Base-by-base conservation (phyloP, 2,113 vertebrate species). In the Australoheros scitulus region DNA sequence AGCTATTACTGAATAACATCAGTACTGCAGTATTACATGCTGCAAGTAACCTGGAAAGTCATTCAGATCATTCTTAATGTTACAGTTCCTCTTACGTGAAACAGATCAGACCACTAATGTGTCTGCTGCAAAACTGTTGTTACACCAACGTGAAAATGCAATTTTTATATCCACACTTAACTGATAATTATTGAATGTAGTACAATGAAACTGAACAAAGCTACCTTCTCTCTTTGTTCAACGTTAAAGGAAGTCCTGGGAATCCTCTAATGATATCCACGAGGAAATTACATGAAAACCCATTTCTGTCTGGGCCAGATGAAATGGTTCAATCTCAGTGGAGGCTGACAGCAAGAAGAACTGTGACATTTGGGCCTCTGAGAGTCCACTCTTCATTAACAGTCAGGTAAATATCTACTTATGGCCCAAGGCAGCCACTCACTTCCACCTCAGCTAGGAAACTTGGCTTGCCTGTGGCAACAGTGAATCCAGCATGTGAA, bases 401-500 rank as follows among this genome's bases (percentile, higher is more conserved):
- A 83, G 61, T 80, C 80, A 79, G 72, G 81, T 85, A 87, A 89
- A 90, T 34, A 81, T 79, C 61, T 85, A 81, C 52, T 77, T 43
- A 22, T 80, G 41, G 79, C 86, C 77, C 79, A 76, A 74, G 83
- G 87, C 91, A 55, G 70, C 56, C 14, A 0, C 76, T 81, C 77
- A 22, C 85, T 68, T 79, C 17, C 72, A 65, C 83, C 50, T 61
- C 20, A 65, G 26, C 43, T 0, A 58, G 77, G 77, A 57, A 75
- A 61, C 50, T 7, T 20, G n/a, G 9, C 64, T 76, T 52, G 85
- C 89, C 86, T 18, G 64, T 24, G 77, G 87, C 86, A 77, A 56
- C 57, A 58, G 13, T 63, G 58, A 79, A 65, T 20, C 47, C 76
- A 22, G 86, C 79, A 83, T 81, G 64, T 20, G 20, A 60, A 82